Evolutionary conservation across 92 coral and sea anemone species (phyloP).

Genomic region (Paragorgia papillata): DNA sequence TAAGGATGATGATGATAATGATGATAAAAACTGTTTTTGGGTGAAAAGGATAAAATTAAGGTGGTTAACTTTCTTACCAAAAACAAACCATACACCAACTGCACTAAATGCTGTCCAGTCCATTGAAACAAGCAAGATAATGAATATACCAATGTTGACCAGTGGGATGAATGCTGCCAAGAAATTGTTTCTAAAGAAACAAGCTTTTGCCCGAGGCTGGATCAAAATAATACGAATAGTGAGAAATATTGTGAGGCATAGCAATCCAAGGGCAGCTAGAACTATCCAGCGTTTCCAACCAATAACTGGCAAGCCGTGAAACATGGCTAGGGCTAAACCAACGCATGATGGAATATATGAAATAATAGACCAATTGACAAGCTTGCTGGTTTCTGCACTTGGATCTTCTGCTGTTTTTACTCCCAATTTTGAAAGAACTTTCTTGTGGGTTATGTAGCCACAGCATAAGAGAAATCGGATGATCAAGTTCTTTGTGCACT

Average conservation of each 20-base stretch:
- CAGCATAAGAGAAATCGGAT: constrained; percentile 27
- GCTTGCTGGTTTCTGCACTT: constrained; percentile 15
- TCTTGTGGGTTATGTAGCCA: constrained; percentile 31
- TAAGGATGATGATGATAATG: background rate
- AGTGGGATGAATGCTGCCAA: constrained; percentile 25
- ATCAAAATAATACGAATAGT: constrained; percentile 26
- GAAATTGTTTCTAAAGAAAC: constrained; percentile 5
- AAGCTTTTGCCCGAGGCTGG: constrained; percentile 12
- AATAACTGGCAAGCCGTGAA: constrained; percentile 33
- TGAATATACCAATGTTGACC: constrained; percentile 15
- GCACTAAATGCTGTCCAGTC: constrained; percentile 32
- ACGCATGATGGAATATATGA: constrained; percentile 16
- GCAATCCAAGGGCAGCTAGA: constrained; percentile 12
- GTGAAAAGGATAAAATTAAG: background rate
- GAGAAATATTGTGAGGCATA: constrained; percentile 7
- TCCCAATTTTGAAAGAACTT: constrained; percentile 19
- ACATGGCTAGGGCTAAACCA: constrained; percentile 29
- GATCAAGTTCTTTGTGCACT: background rate
- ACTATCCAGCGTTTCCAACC: constrained; percentile 10
- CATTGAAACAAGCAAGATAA: constrained; percentile 11
- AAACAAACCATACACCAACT: constrained; percentile 24
- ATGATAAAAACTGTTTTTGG: background rate
- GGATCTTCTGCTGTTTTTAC: background rate
- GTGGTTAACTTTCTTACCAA: constrained; percentile 22
- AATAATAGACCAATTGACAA: constrained; percentile 21